phyloP scores from a whole-genome alignment of 2,888 invertebrate species.

The Aspidiotus destructor region DNA sequence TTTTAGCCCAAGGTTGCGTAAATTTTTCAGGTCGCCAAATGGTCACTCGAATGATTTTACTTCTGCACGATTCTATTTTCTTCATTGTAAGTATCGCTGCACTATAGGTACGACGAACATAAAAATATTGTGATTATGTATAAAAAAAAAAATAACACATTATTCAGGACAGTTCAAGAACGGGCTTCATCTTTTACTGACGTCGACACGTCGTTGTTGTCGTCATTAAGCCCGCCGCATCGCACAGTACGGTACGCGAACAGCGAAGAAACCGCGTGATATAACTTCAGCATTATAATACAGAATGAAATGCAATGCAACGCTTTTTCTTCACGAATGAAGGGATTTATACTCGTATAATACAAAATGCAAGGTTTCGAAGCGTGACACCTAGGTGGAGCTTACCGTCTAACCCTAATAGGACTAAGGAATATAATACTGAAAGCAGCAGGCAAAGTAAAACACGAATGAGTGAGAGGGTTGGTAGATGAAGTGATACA shows the following conservation, averaged over 20 bases:
- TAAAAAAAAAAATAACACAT: too few species aligned
- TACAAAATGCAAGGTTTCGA: slow-evolving; percentile 2
- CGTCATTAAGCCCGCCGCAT: background rate
- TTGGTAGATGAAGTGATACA: slow-evolving; percentile 12
- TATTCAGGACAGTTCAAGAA: too few species aligned
- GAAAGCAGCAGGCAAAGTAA: slow-evolving; percentile 4
- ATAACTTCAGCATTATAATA: slow-evolving; percentile 15
- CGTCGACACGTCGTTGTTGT: too few species aligned
- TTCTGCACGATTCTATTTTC: too few species aligned
- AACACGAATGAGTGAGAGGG: background rate
- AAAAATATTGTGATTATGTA: too few species aligned
- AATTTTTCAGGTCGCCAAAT: too few species aligned
- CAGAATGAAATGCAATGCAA: slow-evolving; percentile 28
- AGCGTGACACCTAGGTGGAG: slow-evolving; percentile 32
- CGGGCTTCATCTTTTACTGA: too few species aligned
- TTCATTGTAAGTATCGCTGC: too few species aligned
- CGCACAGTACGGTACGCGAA: background rate
- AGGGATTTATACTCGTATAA: slow-evolving; percentile 30
- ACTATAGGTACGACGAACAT: too few species aligned
- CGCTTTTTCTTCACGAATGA: slow-evolving; percentile 19
- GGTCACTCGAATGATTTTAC: too few species aligned
- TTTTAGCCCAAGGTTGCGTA: too few species aligned
- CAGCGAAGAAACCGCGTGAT: slow-evolving; percentile 20
- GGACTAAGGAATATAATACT: background rate
- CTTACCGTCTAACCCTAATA: slow-evolving; percentile 19